Evolutionary conservation across 2,888 invertebrate species (phyloP), one percentile per base, ranked within the genome.

Genomic region (Cloeon dipterum): DNA sequence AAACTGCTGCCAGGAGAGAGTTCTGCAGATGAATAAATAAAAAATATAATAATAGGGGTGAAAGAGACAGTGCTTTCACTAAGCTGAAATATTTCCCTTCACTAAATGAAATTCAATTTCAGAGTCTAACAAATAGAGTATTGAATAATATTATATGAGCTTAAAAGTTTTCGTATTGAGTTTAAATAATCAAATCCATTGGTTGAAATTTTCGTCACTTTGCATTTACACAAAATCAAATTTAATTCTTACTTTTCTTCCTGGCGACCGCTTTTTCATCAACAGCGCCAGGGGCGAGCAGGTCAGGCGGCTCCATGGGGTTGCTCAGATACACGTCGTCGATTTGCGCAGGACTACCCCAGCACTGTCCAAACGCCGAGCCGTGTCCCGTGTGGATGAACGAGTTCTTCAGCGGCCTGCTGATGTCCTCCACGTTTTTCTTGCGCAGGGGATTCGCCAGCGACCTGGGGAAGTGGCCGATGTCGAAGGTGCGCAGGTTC

Each of bases 391-490:
- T 74, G 49, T 85, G 86, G 38, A 85, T 78, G 45, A 85, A 76
- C 1, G 82, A 81, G 50, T 82, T 75, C 46, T 74, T 68, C 37
- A 82, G 53, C 0, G 83, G 83, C 47, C 72, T 70, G 49, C 79
- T 79, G 36, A 85, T 82, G 52, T 83, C 74, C 38, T 71, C 67
- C 1, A 68, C 55, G 40, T 65, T 65, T 44, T 70, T 68, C n/a
- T 66, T 64, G 36, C 77, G 61, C 57, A 71, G 68, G 1, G 75
- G 71, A 50, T 77, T 74, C 1, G 77, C 69, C 13, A 75, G 53
- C 41, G 69, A 68, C 60, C 85, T 69, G 1, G 94, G 93, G 56
- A 98, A 91, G 20, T 74, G 56, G 7, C 88, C 94, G 37, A 96
- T 75, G 49, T 85, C 75, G 45, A 77, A 77, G 0, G 86, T 83